Conservation (phyloP, 2,888 invertebrate species). For the Athetis lepigone region DNA sequence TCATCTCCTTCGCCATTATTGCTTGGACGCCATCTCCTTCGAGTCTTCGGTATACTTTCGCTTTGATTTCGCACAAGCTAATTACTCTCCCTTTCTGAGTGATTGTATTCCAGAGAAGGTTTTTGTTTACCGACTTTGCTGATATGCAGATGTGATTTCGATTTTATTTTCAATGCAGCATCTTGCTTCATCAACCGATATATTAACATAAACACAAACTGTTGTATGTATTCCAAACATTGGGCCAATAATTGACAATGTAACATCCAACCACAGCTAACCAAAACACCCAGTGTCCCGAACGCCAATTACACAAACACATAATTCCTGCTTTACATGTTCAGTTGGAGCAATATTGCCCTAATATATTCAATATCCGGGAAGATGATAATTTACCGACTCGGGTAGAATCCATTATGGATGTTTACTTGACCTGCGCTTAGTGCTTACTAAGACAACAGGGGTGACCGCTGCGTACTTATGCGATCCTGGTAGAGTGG, state of each 20-base stretch:
- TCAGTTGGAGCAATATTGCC: conserved; percentile 81
- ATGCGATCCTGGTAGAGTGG: conserved; percentile 69
- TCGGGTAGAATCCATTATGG: conserved; percentile 89
- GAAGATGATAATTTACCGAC: conserved; percentile 88
- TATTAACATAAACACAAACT: neutral
- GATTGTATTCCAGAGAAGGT: conserved; percentile 68
- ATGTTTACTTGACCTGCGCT: conserved; percentile 90
- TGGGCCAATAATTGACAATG: conserved; percentile 43
- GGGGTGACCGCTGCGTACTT: conserved; percentile 77
- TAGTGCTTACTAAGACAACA: conserved; percentile 91
- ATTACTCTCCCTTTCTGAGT: conserved; percentile 84
- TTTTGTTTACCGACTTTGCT: conserved; percentile 50
- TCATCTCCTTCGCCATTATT: conserved; percentile 90
- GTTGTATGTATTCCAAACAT: conserved; percentile 17
- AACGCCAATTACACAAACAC: conserved; percentile 83
- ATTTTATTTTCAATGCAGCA: neutral
- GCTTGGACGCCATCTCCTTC: conserved; percentile 79
- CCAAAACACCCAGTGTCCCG: conserved; percentile 67
- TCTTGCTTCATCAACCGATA: neutral
- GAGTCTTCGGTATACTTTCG: conserved; percentile 71
- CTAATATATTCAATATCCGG: conserved; percentile 91
- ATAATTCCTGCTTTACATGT: conserved; percentile 78
- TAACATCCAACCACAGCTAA: conserved; percentile 73
- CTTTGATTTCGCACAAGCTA: conserved; percentile 87
- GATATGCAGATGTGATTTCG: conserved; percentile 38